Evolutionary conservation across 2,113 vertebrate genomes (phyloP).

Genomic region (Typhlomys cinereus): DNA sequence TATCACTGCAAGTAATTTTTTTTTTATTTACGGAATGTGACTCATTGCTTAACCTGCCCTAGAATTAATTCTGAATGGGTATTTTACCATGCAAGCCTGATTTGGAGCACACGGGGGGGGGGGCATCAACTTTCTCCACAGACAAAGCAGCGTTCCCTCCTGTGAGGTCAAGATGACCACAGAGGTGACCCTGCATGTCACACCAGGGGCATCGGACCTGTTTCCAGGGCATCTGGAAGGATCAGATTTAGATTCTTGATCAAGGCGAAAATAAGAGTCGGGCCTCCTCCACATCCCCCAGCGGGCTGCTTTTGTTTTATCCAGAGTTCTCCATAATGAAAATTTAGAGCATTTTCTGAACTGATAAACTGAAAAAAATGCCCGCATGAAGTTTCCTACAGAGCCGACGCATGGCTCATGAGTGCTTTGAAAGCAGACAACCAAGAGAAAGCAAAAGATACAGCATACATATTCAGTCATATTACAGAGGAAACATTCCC

Average conservation of each 20-base stretch:
- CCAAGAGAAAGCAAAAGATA: no score
- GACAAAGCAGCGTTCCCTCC: not conserved
- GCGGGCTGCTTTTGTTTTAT: not conserved
- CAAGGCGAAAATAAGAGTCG: not conserved
- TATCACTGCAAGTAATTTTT: conserved; percentile 76
- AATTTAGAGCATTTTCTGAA: not conserved
- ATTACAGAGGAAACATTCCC: no score
- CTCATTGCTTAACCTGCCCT: conserved; percentile 69
- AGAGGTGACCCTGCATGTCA: not conserved
- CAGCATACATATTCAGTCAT: no score
- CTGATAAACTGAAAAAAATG: no score
- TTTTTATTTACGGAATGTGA: conserved; percentile 76
- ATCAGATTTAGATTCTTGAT: not conserved
- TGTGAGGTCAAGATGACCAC: not conserved
- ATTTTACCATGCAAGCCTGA: conserved; percentile 71
- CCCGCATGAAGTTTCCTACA: no score
- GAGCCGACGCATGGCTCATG: no score
- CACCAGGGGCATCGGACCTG: not conserved
- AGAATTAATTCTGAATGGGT: conserved; percentile 74
- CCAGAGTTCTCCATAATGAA: not conserved
- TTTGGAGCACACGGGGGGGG: conserved; percentile 3
- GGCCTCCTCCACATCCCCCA: not conserved
- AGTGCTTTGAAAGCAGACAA: no score
- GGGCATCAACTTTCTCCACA: conserved; percentile 26
- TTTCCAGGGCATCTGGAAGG: not conserved